Percentiles rank a stretch among this genome's conserved stretches.
Conservation (phyloP, 2,888 invertebrate species). For the Brachyptera risi region DNA sequence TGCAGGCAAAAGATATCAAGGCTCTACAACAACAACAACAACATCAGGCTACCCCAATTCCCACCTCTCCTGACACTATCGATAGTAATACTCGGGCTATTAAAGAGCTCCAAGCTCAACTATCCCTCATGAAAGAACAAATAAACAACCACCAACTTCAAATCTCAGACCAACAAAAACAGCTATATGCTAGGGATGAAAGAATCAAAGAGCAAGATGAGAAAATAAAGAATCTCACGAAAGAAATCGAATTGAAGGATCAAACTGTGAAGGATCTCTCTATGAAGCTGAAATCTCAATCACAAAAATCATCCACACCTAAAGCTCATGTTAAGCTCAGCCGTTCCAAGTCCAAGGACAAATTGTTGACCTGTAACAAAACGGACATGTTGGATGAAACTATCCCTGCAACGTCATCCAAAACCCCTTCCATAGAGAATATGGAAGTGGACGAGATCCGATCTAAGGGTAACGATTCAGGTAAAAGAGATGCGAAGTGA, state of each 20-base stretch:
- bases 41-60: background rate
- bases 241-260: slow-evolving; percentile 12
- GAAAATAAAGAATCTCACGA: background rate
- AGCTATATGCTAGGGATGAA: too few relatives aligned
- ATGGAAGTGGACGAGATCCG: too few relatives aligned
- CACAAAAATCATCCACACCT: background rate
- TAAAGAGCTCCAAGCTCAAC: background rate
- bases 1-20: too few relatives aligned
- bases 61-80: background rate
- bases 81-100: background rate
- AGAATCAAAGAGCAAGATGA: background rate
- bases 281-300: too few relatives aligned
- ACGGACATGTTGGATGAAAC: too few relatives aligned
- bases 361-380: too few relatives aligned
- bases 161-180: background rate
- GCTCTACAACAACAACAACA: too few relatives aligned
- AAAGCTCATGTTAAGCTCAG: background rate
- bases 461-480: too few relatives aligned
- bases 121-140: background rate
- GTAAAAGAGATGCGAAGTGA: too few relatives aligned
- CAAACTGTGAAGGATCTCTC: background rate
- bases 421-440: too few relatives aligned
- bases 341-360: background rate
- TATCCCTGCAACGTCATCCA: too few relatives aligned
- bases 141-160: background rate